Evolutionary conservation across 2,888 invertebrate genomes (phyloP).

Genomic region (Nephrotoma flavescens): DNA sequence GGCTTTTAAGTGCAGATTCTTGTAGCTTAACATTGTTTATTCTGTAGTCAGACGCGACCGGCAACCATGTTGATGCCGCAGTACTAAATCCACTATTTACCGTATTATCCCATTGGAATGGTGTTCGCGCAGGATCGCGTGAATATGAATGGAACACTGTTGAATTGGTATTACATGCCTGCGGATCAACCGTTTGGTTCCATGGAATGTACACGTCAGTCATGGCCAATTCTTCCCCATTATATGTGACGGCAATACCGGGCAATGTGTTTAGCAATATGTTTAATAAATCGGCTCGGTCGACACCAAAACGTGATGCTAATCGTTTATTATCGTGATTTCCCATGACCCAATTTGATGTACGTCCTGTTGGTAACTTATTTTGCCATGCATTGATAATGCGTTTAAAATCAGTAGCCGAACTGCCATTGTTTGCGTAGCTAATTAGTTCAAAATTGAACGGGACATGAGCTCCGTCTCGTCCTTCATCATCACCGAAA

Average conservation of each 20-base stretch:
- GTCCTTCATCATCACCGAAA: slow-evolving; percentile 36
- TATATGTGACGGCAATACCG: slow-evolving; percentile 42
- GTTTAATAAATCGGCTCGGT: slow-evolving; percentile 36
- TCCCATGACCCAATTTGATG: slow-evolving; percentile 49
- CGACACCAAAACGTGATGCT: slow-evolving; percentile 32
- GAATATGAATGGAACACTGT: slow-evolving; percentile 27
- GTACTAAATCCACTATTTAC: slow-evolving; percentile 29
- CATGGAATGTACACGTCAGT: slow-evolving; percentile 33
- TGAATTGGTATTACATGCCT: slow-evolving; percentile 35
- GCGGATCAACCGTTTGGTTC: slow-evolving; percentile 39
- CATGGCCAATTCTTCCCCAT: slow-evolving; percentile 62
- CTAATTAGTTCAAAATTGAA: slow-evolving; percentile 50
- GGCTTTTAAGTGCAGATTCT: slow-evolving; percentile 36
- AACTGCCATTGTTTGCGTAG: slow-evolving; percentile 32
- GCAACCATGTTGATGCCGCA: slow-evolving; percentile 45
- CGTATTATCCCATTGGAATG: slow-evolving; percentile 44
- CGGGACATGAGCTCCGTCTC: slow-evolving; percentile 42
- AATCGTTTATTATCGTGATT: slow-evolving; percentile 36
- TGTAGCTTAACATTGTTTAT: slow-evolving; percentile 43
- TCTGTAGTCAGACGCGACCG: slow-evolving; percentile 45
- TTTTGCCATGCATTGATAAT: slow-evolving; percentile 41
- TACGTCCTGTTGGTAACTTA: slow-evolving; percentile 39
- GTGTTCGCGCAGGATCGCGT: slow-evolving; percentile 44
- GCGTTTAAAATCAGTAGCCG: slow-evolving; percentile 35
- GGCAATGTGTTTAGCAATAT: slow-evolving; percentile 42